Evolutionary conservation across 2,888 invertebrate species (phyloP).

Genomic region (Nasonia oneida): DNA sequence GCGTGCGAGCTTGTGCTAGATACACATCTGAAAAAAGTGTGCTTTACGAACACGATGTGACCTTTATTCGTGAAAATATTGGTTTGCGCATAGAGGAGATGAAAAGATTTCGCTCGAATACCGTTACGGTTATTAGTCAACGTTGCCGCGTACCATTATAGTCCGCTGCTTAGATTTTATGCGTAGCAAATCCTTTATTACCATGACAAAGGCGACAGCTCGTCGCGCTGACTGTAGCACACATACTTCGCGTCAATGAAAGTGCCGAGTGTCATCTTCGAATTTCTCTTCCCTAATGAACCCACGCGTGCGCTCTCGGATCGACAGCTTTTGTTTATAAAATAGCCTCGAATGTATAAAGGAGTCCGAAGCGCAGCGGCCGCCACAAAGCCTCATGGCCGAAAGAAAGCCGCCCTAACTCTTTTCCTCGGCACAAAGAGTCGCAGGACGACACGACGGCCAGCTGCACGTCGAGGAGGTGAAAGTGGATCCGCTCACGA

Average conservation of each 20-base stretch:
- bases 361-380: not conserved
- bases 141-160: not conserved
- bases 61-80: not conserved
- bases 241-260: not conserved
- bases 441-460: not conserved
- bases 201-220: not conserved
- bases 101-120: not conserved
- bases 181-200: slow-evolving; percentile 11
- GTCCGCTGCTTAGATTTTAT: not conserved
- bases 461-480: slow-evolving; percentile 6
- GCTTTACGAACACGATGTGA: not conserved
- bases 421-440: not conserved
- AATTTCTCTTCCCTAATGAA: slow-evolving; percentile 2
- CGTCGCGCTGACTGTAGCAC: not conserved
- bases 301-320: too few species aligned
- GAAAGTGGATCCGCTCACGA: slow-evolving; percentile 39
- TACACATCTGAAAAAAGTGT: not conserved
- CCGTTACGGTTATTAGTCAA: slow-evolving; percentile 14
- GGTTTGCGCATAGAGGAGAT: not conserved
- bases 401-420: not conserved
- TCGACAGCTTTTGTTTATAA: not conserved
- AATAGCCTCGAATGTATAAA: not conserved
- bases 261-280: not conserved
- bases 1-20: not conserved
- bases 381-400: not conserved